A percentile compares a stretch with the other conserved stretches of the same genome.
Conservation (phyloP, 2,888 invertebrate genomes). For the Cryptus viduatorius region DNA sequence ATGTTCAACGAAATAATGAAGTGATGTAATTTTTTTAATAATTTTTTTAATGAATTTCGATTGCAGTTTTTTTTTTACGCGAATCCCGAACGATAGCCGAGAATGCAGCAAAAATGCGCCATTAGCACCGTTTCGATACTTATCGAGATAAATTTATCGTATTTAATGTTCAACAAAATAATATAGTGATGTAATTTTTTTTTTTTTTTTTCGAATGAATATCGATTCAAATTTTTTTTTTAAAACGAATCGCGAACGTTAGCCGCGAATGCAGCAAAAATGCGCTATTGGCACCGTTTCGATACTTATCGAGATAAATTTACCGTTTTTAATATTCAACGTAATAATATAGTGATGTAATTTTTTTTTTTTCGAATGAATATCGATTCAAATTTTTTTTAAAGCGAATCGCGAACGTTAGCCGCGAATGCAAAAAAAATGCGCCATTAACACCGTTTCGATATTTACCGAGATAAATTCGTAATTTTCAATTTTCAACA, state of each 20-base stretch:
- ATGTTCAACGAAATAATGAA: conserved; percentile 4
- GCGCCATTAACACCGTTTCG: not conserved
- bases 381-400: no score
- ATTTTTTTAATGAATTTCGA: not conserved
- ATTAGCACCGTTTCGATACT: not conserved
- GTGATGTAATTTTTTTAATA: conserved; percentile 11
- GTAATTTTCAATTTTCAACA: not conserved
- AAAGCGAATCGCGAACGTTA: no score
- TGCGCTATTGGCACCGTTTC: not conserved
- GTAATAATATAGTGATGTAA: conserved; percentile 6
- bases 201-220: not conserved
- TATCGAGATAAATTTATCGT: not conserved
- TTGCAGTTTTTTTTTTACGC: no score
- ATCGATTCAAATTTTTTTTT: no score
- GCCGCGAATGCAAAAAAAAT: no score
- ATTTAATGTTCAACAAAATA: not conserved
- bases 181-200: conserved; percentile 19
- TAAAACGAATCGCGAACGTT: no score
- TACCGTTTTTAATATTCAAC: not conserved
- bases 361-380: conserved; percentile 4
- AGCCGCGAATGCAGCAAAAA: no score
- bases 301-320: not conserved
- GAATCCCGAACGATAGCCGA: no score
- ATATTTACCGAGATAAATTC: not conserved
- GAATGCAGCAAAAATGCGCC: no score